Percentiles rank a stretch among this genome's conserved stretches.
These are phyloP conservation scores for Cettia cetti DNA, from an alignment of 2,113 vertebrate species.

Conservation along the genomic window DNA sequence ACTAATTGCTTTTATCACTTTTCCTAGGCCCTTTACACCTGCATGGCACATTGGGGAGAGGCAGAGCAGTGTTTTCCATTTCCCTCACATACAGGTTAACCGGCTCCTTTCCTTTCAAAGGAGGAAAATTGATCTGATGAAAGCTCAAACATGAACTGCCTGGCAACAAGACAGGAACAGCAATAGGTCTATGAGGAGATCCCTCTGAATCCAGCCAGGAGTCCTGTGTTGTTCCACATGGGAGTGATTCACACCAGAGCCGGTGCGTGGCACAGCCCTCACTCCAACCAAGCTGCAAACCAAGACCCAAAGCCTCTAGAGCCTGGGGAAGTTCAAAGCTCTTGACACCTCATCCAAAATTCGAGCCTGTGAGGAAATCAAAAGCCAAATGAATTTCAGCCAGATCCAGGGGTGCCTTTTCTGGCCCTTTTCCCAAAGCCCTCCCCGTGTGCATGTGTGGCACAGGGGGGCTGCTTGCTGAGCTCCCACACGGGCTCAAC, in stretches of 20 bases:
- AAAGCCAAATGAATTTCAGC: not conserved
- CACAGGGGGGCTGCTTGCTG: not conserved
- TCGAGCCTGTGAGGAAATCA: not conserved
- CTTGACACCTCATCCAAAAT: not conserved
- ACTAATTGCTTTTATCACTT: not conserved
- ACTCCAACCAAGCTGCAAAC: not conserved
- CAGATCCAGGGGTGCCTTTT: not conserved
- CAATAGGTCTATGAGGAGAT: not conserved
- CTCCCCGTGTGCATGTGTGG: accelerated
- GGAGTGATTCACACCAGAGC: accelerated
- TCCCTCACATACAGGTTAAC: not conserved
- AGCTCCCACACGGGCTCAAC: accelerated
- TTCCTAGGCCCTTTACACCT: not conserved
- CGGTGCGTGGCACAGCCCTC: not conserved
- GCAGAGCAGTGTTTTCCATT: not conserved
- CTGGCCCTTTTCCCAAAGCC: not conserved
- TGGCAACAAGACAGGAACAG: conserved; percentile 8
- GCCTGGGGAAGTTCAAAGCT: not conserved
- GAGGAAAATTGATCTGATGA: conserved; percentile 12
- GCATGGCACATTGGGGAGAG: not conserved
- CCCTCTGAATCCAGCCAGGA: not conserved
- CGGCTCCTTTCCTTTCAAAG: not conserved
- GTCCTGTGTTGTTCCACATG: not conserved
- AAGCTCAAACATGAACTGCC: not conserved
- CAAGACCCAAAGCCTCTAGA: not conserved